Conservation (phyloP, 2,888 invertebrate genomes). For the Pammene fasciana region DNA sequence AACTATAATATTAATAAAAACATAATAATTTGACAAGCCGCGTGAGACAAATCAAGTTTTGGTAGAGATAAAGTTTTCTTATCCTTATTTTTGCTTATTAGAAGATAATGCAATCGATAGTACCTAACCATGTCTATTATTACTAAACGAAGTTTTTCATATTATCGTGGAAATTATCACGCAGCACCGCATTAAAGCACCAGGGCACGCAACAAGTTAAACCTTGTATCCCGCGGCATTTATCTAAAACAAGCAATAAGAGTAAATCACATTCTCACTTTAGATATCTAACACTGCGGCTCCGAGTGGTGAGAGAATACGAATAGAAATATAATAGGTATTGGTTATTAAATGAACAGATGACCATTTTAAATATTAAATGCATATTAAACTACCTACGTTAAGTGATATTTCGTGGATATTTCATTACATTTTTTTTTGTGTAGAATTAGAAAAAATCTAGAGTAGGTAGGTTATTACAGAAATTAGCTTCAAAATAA, state of each 20-base stretch:
- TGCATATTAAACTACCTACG: background rate
- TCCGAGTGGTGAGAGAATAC: conserved; percentile 14
- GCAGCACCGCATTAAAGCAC: conserved; percentile 31
- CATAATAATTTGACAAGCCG: too few relatives aligned
- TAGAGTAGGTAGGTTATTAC: too few relatives aligned
- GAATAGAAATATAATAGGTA: background rate
- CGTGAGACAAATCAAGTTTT: too few relatives aligned
- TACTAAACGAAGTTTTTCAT: conserved; percentile 30
- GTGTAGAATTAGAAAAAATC: too few relatives aligned
- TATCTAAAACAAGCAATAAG: conserved; percentile 42
- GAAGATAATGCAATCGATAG: background rate
- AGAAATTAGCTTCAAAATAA: too few relatives aligned
- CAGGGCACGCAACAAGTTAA: conserved; percentile 34
- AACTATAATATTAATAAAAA: too few relatives aligned
- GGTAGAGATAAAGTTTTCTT: too few relatives aligned
- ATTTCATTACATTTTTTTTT: too few relatives aligned
- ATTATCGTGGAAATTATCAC: conserved; percentile 33
- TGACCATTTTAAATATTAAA: background rate
- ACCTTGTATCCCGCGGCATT: conserved; percentile 34
- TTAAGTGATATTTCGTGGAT: too few relatives aligned
- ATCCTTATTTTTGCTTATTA: background rate
- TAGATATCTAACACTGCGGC: conserved; percentile 30
- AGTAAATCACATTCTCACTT: conserved; percentile 42
- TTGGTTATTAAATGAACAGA: background rate
- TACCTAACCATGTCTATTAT: conserved; percentile 7